Evolutionary conservation across 2,113 vertebrate species (phyloP).

Genomic region (Microcebus jonahi): DNA sequence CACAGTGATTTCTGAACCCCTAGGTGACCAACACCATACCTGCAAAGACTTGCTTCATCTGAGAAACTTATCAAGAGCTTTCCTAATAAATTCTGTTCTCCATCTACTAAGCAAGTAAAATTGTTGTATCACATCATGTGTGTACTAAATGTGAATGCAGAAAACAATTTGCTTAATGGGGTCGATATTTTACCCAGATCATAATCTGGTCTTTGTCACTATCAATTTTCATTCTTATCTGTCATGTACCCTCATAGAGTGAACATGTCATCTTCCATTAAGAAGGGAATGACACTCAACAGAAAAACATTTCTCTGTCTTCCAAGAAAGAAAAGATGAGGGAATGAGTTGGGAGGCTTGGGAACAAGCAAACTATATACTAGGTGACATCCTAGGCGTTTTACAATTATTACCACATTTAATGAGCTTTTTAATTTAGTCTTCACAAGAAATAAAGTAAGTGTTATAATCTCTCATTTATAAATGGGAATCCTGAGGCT

Average conservation of each 20-base stretch:
- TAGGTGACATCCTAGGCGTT: not conserved
- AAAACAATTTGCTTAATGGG: not conserved
- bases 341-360: not conserved
- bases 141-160: not conserved
- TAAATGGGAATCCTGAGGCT: slow-evolving; percentile 6
- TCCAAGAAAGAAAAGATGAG: not conserved
- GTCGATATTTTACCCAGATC: not conserved
- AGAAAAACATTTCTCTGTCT: not conserved
- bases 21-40: not conserved
- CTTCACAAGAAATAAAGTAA: not conserved
- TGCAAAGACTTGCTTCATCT: not conserved
- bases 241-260: not conserved
- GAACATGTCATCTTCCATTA: not conserved
- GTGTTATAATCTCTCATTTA: not conserved
- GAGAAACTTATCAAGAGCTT: not conserved
- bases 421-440: not conserved
- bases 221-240: not conserved
- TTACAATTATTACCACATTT: slow-evolving; percentile 9
- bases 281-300: not conserved
- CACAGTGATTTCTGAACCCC: not conserved
- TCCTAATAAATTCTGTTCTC: not conserved
- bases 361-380: not conserved
- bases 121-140: not conserved
- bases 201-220: not conserved
- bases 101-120: not conserved